These are phyloP conservation scores for Ennomos erosarius DNA, from an alignment of 2,888 invertebrate genomes.

Conservation along the genomic window DNA sequence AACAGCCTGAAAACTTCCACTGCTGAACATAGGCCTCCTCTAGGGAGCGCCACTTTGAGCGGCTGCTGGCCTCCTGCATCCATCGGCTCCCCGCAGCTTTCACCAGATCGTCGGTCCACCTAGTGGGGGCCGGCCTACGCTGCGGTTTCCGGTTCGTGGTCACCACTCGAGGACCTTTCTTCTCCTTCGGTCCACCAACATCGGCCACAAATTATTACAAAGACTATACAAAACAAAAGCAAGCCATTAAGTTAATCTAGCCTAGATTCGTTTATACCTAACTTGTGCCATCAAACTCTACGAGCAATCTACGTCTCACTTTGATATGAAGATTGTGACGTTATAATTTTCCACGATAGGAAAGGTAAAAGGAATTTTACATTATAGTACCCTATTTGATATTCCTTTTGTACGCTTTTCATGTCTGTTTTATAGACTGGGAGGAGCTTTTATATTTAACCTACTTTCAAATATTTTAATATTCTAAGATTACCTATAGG, in stretches of 20 bases:
- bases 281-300: constrained; percentile 20
- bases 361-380: constrained; percentile 19
- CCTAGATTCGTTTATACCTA: neutral
- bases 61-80: no score
- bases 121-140: no score
- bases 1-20: no score
- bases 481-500: no score
- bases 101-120: no score
- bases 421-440: constrained; percentile 9
- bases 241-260: neutral
- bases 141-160: no score
- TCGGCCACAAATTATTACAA: no score
- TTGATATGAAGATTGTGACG: constrained; percentile 11
- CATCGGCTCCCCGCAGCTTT: no score
- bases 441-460: neutral
- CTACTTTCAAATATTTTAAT: neutral
- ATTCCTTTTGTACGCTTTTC: constrained; percentile 15
- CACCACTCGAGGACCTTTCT: no score
- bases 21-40: no score
- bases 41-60: no score
- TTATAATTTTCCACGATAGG: constrained; percentile 1
- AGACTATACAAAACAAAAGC: neutral
- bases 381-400: constrained; percentile 2
- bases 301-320: constrained; percentile 15
- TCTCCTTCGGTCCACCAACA: no score